A percentile compares a stretch with the other conserved stretches of the same genome.
phyloP scores from a whole-genome alignment of 2,113 vertebrate species.

The Phyllostomus hastatus region DNA sequence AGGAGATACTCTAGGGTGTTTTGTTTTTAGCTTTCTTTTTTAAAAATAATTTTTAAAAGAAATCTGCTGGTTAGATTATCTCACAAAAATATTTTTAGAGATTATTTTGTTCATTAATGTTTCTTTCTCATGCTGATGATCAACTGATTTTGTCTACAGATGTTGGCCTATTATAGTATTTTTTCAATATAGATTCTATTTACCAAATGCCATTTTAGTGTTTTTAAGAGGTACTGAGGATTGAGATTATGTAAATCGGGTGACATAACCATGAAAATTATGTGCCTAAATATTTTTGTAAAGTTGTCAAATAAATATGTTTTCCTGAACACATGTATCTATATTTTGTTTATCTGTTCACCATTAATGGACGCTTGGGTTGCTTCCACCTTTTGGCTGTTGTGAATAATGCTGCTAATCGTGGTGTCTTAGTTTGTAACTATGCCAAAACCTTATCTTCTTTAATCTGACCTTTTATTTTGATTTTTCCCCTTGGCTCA shows the following conservation, averaged over 20 bases:
- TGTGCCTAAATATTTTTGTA: constrained; percentile 85
- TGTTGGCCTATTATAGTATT: constrained; percentile 62
- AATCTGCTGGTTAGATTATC: constrained; percentile 81
- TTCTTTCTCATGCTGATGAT: constrained; percentile 36
- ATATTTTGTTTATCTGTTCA: background rate
- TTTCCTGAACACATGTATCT: constrained; percentile 53
- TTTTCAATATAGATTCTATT: constrained; percentile 79
- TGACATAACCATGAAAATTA: constrained; percentile 67
- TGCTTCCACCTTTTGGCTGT: background rate
- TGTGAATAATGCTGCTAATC: background rate
- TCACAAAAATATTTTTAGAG: constrained; percentile 69
- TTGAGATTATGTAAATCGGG: constrained; percentile 64
- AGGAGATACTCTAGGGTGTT: background rate
- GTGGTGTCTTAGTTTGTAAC: background rate
- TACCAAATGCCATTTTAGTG: constrained; percentile 69
- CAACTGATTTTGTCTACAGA: constrained; percentile 24
- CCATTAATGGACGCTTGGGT: background rate
- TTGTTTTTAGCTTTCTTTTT: constrained; percentile 42
- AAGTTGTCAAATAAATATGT: constrained; percentile 81
- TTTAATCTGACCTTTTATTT: background rate
- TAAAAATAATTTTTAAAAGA: constrained; percentile 33
- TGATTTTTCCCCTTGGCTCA: background rate
- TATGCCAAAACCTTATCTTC: background rate
- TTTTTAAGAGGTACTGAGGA: constrained; percentile 66
- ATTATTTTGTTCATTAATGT: constrained; percentile 65